A percentile compares a stretch with the other conserved stretches of the same genome.
These are phyloP conservation scores for Sarcoramphus papa DNA, from an alignment of 2,797 vertebrate species.

Conservation along the genomic window DNA sequence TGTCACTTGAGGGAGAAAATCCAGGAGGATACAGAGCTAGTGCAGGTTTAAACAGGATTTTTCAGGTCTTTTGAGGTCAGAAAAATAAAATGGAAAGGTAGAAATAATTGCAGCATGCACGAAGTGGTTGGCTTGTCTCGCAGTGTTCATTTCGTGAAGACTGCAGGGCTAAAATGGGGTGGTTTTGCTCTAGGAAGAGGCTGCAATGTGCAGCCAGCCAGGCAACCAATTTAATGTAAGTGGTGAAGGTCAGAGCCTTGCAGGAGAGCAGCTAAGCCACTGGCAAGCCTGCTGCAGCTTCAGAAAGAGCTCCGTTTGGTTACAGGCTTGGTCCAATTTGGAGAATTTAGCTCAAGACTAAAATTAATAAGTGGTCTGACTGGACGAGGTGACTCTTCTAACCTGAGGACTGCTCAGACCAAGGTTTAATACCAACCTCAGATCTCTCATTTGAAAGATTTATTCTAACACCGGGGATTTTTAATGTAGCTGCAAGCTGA, in stretches of 20 bases:
- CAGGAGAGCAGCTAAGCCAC: not conserved
- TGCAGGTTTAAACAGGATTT: not conserved
- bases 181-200: not conserved
- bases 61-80: not conserved
- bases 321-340: not conserved
- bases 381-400: not conserved
- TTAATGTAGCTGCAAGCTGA: not conserved
- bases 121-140: not conserved
- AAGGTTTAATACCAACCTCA: not conserved
- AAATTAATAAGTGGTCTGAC: not conserved
- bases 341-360: not conserved
- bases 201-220: not conserved
- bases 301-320: not conserved
- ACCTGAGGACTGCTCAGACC: not conserved
- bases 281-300: not conserved
- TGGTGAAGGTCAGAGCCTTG: not conserved
- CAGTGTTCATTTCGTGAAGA: not conserved
- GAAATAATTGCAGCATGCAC: not conserved
- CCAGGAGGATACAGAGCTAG: not conserved
- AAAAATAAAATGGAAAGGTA: not conserved
- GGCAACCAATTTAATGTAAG: not conserved
- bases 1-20: not conserved
- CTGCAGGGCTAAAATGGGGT: not conserved
- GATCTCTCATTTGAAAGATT: not conserved
- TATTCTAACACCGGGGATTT: not conserved